Evolutionary conservation across 2,113 vertebrate genomes (phyloP).

Genomic region (Microcebus jonahi): DNA sequence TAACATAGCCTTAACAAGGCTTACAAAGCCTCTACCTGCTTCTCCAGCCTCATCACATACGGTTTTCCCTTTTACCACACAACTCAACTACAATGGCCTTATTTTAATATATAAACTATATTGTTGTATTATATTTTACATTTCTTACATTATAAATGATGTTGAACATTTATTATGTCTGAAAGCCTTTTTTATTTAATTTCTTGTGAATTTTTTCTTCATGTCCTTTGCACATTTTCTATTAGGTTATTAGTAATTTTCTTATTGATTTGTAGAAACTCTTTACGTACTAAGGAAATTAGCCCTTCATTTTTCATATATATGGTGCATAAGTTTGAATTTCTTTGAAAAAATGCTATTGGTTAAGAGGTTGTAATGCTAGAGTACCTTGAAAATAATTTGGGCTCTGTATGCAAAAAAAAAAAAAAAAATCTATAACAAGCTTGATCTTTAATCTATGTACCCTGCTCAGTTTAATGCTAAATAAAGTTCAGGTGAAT

Average conservation of each 20-base stretch:
- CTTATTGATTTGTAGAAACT: not conserved
- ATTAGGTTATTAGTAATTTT: not conserved
- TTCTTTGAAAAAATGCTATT: not conserved
- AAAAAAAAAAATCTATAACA: not conserved
- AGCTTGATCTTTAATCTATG: not conserved
- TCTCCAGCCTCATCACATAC: too few species aligned
- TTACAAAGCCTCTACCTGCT: too few species aligned
- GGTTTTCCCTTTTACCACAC: too few species aligned
- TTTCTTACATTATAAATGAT: constrained; percentile 20
- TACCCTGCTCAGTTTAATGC: not conserved
- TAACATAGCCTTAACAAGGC: not conserved
- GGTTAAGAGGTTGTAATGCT: not conserved
- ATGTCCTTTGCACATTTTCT: not conserved
- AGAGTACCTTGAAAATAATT: not conserved
- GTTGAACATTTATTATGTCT: not conserved
- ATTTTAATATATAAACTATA: not conserved
- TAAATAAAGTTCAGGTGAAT: not conserved
- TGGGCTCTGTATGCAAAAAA: not conserved
- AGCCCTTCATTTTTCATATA: not conserved
- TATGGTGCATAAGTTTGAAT: not conserved
- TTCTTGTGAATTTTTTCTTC: not conserved
- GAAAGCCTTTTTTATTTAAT: not conserved
- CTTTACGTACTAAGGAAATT: not conserved
- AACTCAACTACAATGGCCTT: too few species aligned
- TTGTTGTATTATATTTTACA: not conserved